Evolutionary conservation across 2,113 vertebrate species (phyloP), one percentile per base, ranked within the genome.

Genomic region (Hoplias malabaricus): DNA sequence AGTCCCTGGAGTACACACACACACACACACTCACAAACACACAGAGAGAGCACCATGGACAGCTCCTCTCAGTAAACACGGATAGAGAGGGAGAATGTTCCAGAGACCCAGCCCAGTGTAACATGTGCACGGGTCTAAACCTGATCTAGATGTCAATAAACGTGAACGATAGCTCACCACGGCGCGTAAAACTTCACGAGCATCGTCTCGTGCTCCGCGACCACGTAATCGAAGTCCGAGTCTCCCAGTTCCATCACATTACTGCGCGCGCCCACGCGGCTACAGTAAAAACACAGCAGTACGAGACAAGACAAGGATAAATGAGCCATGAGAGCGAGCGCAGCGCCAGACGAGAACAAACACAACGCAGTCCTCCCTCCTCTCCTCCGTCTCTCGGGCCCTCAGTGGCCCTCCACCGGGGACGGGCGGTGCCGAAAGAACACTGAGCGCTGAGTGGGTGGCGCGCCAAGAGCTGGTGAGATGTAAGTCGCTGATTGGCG

Each of bases 141-240:
- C 1, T n/a, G n/a, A n/a, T n/a, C n/a, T n/a, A n/a, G n/a, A n/a
- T n/a, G n/a, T n/a, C 43, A 7, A 27, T 48, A 12, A 38, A 33
- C 0, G 14, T 31, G 10, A 25, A 69, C 48, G 9, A 21, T 31
- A 21, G 11, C 78, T 90, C 84, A 93, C 92, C 92, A 92, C 4
- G 92, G 92, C 38, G 92, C 90, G 75, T 91, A 92, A 88, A 93
- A 93, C 63, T 82, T 90, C 66, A 93, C 86, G 67, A 93, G 90
- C 90, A 93, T 84, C 80, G 91, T 92, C 84, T 93, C 90, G 73
- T 92, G 90, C 80, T 86, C 90, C 19, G 85, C 54, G 10, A 90
- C 85, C 61, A 90, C 76, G 83, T 90, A 91, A 42, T 92, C 90
- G 77, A 93, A 93, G 73, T 92, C 91, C 4, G 83, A 80, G 86